Percentiles rank a stretch among this genome's conserved stretches.
Evolutionary conservation across 2,888 invertebrate species (phyloP).

Genomic region (Nudaria mundana): DNA sequence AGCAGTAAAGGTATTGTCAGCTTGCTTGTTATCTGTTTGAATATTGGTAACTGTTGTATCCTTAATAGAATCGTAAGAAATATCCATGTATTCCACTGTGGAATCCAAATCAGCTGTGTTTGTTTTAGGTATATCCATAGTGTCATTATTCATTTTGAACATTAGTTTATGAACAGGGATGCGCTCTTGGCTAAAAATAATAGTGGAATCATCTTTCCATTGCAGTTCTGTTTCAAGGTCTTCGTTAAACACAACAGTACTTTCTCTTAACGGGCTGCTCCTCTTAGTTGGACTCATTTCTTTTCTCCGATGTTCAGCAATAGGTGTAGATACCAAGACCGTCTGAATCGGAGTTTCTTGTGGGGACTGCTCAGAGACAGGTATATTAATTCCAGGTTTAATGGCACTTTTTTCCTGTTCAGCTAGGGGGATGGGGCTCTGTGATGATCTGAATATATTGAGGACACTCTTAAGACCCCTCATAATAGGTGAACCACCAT

Average conservation of each 20-base stretch:
- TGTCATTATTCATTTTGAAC: slow-evolving; percentile 24
- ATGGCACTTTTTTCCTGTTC: slow-evolving; percentile 33
- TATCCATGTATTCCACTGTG: slow-evolving; percentile 64
- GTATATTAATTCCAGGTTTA: slow-evolving; percentile 17
- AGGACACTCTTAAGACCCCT: slow-evolving; percentile 68
- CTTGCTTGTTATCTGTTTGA: slow-evolving; percentile 20
- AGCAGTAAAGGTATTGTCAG: slow-evolving; percentile 23
- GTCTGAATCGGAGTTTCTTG: slow-evolving; percentile 18
- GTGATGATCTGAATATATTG: slow-evolving; percentile 70
- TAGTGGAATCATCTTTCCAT: slow-evolving; percentile 71
- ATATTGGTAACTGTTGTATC: slow-evolving; percentile 44
- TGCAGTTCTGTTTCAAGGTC: slow-evolving; percentile 66
- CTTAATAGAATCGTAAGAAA: slow-evolving; percentile 53
- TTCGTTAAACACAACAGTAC: slow-evolving; percentile 64
- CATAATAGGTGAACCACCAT: slow-evolving; percentile 68
- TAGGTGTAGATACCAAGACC: slow-evolving; percentile 59
- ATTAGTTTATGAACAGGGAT: slow-evolving; percentile 66
- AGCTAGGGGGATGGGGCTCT: slow-evolving; percentile 59
- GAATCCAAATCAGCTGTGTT: slow-evolving; percentile 32
- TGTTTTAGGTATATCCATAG: slow-evolving; percentile 11
- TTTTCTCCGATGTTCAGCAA: slow-evolving; percentile 43
- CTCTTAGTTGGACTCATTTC: slow-evolving; percentile 47
- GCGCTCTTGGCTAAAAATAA: slow-evolving; percentile 64
- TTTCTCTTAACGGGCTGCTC: slow-evolving; percentile 64
- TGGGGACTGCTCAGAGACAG: slow-evolving; percentile 14